Evolutionary conservation across 2,113 vertebrate species (phyloP), one percentile per base, ranked within the genome.

Genomic region (Nycticryphes semicollaris): DNA sequence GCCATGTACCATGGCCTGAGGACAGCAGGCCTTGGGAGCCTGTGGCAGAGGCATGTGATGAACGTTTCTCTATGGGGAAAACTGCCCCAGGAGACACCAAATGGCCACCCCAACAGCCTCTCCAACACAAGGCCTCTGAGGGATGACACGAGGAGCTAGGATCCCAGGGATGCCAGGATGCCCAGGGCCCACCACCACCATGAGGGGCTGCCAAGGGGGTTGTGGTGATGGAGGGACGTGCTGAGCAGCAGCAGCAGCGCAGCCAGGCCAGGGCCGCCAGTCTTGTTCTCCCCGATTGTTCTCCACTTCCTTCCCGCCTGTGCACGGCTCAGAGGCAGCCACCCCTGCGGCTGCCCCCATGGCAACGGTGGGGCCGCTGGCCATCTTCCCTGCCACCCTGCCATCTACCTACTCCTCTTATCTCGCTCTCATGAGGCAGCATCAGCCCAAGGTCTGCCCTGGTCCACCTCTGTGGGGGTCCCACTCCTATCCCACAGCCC

Each of bases 301-400:
- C 95, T 96, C 94, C 85, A 90, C 72, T 97, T 97, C 97, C 97
- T 97, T 97, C 96, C 97, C 87, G 69, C 93, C 77, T 2, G 77
- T 5, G 47, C 53, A 1, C 4, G 23, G 79, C 87, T 95, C 92
- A 7, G 47, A 83, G 48, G 27, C n/a, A 43, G 45, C 90, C 45
- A 94, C 91, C 88, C 94, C 91, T 18, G 1, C 0, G 74, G 84
- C 85, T 96, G 93, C 94, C 92, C 95, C 94, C 92, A 91, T 88
- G 90, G 93, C 80, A 93, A 97, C 84, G 3, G 86, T 2, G 1
- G 69, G 45, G 90, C 9, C 6, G 43, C 45, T 6, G 7, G 79
- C 73, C 81, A 28, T 56, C 60, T 53, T 35, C 8, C 12, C 41
- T 53, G 2, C 39, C 8, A 10, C 37, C 39, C 25, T 6, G 2